Evolutionary conservation across 2,888 invertebrate species (phyloP).

Genomic region (Zeuzera pyrina): DNA sequence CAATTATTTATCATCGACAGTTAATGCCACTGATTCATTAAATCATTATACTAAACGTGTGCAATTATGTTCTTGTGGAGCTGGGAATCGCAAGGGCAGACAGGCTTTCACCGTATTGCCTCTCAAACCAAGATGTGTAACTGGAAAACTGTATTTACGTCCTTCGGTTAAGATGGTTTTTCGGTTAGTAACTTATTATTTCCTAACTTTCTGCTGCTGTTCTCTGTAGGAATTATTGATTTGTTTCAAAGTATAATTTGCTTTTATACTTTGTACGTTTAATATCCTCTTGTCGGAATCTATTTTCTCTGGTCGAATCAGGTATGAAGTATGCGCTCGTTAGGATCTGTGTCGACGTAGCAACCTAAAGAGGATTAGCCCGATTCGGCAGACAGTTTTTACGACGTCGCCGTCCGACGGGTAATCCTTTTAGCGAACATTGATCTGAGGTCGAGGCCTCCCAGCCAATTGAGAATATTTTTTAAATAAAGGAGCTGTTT

Average conservation of each 20-base stretch:
- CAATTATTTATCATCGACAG: conserved; percentile 14
- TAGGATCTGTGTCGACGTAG: conserved; percentile 17
- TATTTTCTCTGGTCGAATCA: conserved; percentile 23
- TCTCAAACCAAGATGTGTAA: conserved; percentile 24
- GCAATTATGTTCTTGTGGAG: conserved; percentile 54
- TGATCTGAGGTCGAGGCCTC: conserved; percentile 30
- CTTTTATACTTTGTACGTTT: conserved; percentile 30
- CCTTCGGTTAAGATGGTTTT: conserved; percentile 36
- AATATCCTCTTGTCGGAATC: conserved; percentile 23
- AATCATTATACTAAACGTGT: conserved; percentile 49
- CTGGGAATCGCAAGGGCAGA: conserved; percentile 63
- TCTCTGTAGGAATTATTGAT: conserved; percentile 47
- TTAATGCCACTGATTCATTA: conserved; percentile 40
- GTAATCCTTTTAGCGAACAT: conserved; percentile 38
- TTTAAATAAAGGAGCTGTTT: conserved; percentile 30
- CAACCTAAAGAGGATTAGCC: conserved; percentile 35
- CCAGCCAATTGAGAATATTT: conserved; percentile 29
- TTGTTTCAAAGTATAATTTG: conserved; percentile 33
- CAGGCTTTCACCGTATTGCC: conserved; percentile 61
- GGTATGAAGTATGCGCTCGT: conserved; percentile 17
- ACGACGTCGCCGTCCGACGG: conserved; percentile 23
- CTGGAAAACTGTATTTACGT: conserved; percentile 34
- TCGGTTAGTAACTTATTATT: conserved; percentile 27
- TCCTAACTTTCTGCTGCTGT: conserved; percentile 47
- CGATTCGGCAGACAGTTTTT: conserved; percentile 33